Percentiles rank a stretch among this genome's conserved stretches.
These are phyloP conservation scores for Gryon sp. DNA, from an alignment of 1,140 invertebrate species.

Conservation along the genomic window DNA sequence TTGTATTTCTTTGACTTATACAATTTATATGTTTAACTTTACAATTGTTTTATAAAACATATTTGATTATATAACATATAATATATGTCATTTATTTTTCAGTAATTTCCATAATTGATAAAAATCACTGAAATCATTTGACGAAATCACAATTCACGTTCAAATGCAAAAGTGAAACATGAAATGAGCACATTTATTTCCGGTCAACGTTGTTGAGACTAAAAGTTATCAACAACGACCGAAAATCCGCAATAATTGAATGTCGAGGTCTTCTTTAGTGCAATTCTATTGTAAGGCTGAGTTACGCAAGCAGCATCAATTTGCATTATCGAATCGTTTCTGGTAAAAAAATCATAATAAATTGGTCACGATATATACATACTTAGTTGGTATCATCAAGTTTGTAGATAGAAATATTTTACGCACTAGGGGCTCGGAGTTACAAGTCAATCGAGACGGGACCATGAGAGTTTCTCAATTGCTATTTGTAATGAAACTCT, in stretches of 20 bases:
- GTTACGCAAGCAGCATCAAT: slow-evolving; percentile 36
- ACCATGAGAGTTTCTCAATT: slow-evolving; percentile 37
- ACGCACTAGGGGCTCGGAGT: not conserved
- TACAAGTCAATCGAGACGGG: slow-evolving; percentile 21
- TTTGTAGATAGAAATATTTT: slow-evolving; percentile 35
- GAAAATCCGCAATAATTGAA: slow-evolving; percentile 22
- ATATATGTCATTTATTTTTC: too few relatives aligned
- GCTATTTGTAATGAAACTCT: slow-evolving; percentile 39
- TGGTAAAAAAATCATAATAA: slow-evolving; percentile 28
- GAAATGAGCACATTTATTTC: not conserved
- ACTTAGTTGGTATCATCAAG: slow-evolving; percentile 1
- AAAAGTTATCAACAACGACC: slow-evolving; percentile 4
- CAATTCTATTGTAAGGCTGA: slow-evolving; percentile 9
- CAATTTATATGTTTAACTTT: too few relatives aligned
- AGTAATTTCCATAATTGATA: too few relatives aligned
- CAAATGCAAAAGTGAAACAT: not conserved
- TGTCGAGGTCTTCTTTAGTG: not conserved
- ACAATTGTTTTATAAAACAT: too few relatives aligned
- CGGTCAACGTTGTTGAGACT: not conserved
- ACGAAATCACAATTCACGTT: too few relatives aligned
- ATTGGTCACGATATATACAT: slow-evolving; percentile 28
- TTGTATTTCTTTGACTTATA: too few relatives aligned
- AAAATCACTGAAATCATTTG: too few relatives aligned
- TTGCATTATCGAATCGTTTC: slow-evolving; percentile 21
- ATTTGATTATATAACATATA: too few relatives aligned